Evolutionary conservation across 2,888 invertebrate species (phyloP).

Genomic region (Latrodectus hesperus): DNA sequence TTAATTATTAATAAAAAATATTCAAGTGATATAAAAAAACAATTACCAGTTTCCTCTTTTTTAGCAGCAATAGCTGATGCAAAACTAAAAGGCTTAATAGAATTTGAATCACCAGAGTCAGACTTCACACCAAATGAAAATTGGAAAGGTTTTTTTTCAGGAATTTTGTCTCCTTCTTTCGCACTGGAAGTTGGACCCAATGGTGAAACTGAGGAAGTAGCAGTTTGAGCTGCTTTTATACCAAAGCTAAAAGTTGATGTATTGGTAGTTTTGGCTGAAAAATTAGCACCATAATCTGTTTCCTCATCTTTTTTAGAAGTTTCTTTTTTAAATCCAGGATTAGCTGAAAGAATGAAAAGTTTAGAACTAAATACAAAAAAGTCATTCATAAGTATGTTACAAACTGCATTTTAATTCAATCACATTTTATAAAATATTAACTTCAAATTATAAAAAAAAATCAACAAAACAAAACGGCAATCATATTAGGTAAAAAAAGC

Average conservation of each 20-base stretch:
- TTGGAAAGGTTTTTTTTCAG: slow-evolving; percentile 1
- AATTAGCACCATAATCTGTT: slow-evolving; percentile 57
- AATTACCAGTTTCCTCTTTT: background rate
- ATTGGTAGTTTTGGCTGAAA: slow-evolving; percentile 58
- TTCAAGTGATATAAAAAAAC: too few relatives aligned
- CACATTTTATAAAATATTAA: too few relatives aligned
- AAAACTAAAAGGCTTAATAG: slow-evolving; percentile 46
- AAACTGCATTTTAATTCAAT: too few relatives aligned
- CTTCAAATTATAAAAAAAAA: too few relatives aligned
- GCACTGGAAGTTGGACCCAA: slow-evolving; percentile 27
- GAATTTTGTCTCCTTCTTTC: slow-evolving; percentile 12
- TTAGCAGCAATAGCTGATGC: slow-evolving; percentile 8
- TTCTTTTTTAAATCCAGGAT: slow-evolving; percentile 4
- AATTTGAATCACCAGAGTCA: slow-evolving; percentile 11
- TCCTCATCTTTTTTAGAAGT: slow-evolving; percentile 36
- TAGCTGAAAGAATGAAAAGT: slow-evolving; percentile 11
- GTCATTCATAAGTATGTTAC: background rate
- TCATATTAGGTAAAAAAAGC: too few relatives aligned
- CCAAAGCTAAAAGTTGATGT: slow-evolving; percentile 67
- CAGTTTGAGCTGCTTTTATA: slow-evolving; percentile 37
- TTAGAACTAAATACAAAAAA: background rate
- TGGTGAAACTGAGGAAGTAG: slow-evolving; percentile 42
- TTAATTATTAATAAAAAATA: too few relatives aligned
- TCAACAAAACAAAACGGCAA: too few relatives aligned
- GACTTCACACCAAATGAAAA: slow-evolving; percentile 10